Evolutionary conservation across 2,797 vertebrate species (phyloP).

Genomic region (Nyctalus aviator): DNA sequence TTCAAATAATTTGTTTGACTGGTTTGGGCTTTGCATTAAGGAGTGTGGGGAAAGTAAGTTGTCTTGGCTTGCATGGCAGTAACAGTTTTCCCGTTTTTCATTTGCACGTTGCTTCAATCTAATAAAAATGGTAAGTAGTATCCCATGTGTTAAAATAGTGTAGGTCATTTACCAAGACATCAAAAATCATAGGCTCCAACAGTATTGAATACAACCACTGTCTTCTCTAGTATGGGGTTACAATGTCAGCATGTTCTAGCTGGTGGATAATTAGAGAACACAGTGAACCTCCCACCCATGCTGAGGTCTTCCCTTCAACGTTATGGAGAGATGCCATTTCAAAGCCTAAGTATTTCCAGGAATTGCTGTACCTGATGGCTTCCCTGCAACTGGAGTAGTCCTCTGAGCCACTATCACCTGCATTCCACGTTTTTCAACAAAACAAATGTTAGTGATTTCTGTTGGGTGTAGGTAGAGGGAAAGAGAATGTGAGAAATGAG

Average conservation of each 20-base stretch:
- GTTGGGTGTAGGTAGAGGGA: background rate
- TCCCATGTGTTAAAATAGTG: background rate
- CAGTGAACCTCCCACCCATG: background rate
- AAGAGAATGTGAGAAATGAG: background rate
- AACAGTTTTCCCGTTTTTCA: background rate
- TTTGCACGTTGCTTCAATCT: conserved; percentile 5
- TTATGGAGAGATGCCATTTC: background rate
- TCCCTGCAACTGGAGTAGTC: background rate
- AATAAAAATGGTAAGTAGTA: conserved; percentile 46
- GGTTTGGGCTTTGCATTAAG: background rate
- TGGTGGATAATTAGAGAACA: background rate
- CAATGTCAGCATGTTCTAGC: conserved; percentile 23
- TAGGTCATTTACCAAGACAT: background rate
- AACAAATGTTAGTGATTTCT: background rate
- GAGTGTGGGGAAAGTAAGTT: background rate
- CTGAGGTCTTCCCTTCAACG: background rate
- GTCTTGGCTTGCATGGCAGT: background rate
- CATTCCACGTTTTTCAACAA: background rate
- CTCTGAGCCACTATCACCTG: background rate
- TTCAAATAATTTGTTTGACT: conserved; percentile 31
- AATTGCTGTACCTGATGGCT: background rate
- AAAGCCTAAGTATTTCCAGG: background rate
- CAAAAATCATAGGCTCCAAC: background rate
- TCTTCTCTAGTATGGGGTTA: background rate
- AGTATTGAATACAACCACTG: background rate